Percentiles rank a stretch among this genome's conserved stretches.
These are phyloP conservation scores for Amazona vittata DNA, from an alignment of 2,113 vertebrate genomes.

Conservation along the genomic window DNA sequence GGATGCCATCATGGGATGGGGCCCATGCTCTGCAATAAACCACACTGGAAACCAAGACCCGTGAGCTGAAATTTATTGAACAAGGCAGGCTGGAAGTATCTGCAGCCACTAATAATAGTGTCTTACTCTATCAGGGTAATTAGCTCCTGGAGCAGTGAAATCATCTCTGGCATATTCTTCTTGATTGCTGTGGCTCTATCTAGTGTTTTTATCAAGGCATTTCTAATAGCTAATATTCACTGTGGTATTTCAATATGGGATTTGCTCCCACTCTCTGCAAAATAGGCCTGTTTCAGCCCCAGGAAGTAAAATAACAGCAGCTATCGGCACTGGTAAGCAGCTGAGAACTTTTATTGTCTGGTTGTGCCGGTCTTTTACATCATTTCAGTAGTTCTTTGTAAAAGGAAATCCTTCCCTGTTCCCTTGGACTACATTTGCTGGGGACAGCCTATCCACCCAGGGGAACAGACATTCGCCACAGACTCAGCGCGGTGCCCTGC, in stretches of 20 bases:
- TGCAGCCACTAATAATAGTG: constrained; percentile 4
- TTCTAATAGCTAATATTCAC: constrained; percentile 25
- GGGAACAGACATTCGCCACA: not conserved
- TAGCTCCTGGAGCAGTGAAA: constrained; percentile 23
- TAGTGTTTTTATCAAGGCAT: constrained; percentile 3
- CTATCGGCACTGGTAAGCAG: not conserved
- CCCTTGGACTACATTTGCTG: not conserved
- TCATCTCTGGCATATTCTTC: constrained; percentile 21
- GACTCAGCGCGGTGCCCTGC: not conserved
- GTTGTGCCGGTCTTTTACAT: not conserved
- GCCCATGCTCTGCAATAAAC: not conserved
- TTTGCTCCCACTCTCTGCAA: constrained; percentile 19
- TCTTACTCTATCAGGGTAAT: constrained; percentile 1
- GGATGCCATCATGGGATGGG: not conserved
- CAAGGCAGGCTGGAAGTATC: not conserved
- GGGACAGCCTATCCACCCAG: not conserved
- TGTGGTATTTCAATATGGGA: constrained; percentile 19
- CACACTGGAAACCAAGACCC: not conserved
- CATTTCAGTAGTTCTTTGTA: not conserved
- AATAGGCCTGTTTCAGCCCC: not conserved
- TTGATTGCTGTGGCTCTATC: constrained; percentile 25
- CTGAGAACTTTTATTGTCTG: not conserved
- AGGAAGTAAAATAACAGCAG: not conserved
- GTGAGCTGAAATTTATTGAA: not conserved
- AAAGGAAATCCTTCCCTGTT: not conserved